Evolutionary conservation across 2,113 vertebrate species (phyloP).

Genomic region (Sus scrofa): DNA sequence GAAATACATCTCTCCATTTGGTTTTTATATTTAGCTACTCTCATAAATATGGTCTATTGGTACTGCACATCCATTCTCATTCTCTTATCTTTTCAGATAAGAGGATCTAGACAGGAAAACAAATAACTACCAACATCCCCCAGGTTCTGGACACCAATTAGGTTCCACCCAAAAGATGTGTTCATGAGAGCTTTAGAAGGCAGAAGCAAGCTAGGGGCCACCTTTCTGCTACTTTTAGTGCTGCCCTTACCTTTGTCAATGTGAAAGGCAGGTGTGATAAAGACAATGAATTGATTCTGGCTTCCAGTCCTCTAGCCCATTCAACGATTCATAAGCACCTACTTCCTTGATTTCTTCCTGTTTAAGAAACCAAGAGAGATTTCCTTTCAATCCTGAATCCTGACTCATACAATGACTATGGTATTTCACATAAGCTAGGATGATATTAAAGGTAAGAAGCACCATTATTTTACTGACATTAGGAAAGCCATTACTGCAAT

Average conservation of each 20-base stretch:
- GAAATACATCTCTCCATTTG: background rate
- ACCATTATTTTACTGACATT: conserved; percentile 10
- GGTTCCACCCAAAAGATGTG: background rate
- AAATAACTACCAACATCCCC: background rate
- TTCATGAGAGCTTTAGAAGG: background rate
- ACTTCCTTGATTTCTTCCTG: background rate
- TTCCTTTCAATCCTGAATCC: background rate
- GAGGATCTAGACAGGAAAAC: background rate
- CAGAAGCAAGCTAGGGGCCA: background rate
- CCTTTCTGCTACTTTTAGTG: background rate
- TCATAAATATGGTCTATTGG: background rate
- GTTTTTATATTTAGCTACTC: background rate
- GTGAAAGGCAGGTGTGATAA: background rate
- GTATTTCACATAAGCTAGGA: background rate
- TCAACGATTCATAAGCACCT: background rate
- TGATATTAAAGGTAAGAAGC: background rate
- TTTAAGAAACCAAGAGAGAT: background rate
- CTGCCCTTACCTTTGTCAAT: background rate
- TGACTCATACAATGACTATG: background rate
- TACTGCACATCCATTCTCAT: background rate
- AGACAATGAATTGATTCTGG: background rate
- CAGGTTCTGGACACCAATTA: background rate
- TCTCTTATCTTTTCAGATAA: background rate
- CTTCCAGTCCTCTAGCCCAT: background rate
- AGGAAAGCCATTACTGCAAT: background rate